Evolutionary conservation across 1,140 invertebrate species (phyloP).

Genomic region (Atta cephalotes): DNA sequence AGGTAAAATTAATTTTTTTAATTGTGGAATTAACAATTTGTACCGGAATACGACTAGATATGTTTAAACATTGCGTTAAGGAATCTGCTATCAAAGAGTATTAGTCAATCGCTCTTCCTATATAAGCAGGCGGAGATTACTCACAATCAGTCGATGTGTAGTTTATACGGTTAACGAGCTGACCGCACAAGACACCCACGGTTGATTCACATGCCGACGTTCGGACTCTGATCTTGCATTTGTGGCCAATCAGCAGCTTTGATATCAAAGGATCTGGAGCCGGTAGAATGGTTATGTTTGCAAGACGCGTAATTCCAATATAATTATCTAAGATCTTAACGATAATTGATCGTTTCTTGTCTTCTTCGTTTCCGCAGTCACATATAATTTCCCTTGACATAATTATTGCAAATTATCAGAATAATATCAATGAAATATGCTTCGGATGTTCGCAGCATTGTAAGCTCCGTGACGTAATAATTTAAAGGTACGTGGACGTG

Average conservation of each 20-base stretch:
- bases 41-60: neutral
- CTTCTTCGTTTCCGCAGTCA: neutral
- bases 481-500: neutral
- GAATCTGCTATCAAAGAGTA: constrained; percentile 66
- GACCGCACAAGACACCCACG: constrained; percentile 67
- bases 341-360: constrained; percentile 12
- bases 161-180: constrained; percentile 74
- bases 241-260: constrained; percentile 70
- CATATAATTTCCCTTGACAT: neutral
- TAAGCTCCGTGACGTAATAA: constrained; percentile 5
- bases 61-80: neutral
- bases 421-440: constrained; percentile 1
- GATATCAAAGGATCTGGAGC: constrained; percentile 64
- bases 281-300: constrained; percentile 19
- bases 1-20: neutral
- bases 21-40: neutral
- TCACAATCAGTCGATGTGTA: constrained; percentile 41
- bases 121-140: constrained; percentile 66
- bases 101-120: constrained; percentile 60
- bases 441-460: neutral
- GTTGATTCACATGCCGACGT: constrained; percentile 65
- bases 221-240: constrained; percentile 71
- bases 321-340: constrained; percentile 41
- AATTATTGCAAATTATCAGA: constrained; percentile 11
- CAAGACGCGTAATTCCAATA: constrained; percentile 11